Conservation (phyloP, 2,888 invertebrate species). For the Lordiphosa fenestrarum region DNA sequence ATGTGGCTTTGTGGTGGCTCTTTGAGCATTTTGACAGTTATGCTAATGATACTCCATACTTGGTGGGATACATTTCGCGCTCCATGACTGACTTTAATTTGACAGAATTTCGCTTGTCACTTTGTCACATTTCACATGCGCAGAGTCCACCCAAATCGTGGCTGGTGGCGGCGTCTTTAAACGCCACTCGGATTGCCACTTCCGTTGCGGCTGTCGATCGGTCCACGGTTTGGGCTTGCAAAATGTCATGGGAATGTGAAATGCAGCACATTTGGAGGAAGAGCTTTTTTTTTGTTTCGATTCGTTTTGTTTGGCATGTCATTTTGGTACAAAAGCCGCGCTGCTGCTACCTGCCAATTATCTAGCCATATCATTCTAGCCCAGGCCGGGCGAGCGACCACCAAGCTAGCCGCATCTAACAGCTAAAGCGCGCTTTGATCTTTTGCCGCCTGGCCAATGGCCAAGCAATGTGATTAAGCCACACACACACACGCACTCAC, state of each 20-base stretch:
- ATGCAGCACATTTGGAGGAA: slow-evolving; percentile 54
- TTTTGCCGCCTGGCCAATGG: slow-evolving; percentile 74
- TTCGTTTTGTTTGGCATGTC: slow-evolving; percentile 54
- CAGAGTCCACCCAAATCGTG: slow-evolving; percentile 38
- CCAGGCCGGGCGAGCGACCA: slow-evolving; percentile 52
- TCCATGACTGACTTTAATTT: slow-evolving; percentile 73
- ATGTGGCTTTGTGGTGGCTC: slow-evolving; percentile 20
- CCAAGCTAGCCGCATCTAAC: slow-evolving; percentile 71
- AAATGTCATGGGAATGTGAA: slow-evolving; percentile 71
- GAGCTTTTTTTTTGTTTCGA: slow-evolving; percentile 25
- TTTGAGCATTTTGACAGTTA: slow-evolving; percentile 53
- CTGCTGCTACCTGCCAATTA: slow-evolving; percentile 70
- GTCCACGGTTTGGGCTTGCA: slow-evolving; percentile 26
- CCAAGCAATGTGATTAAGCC: slow-evolving; percentile 77
- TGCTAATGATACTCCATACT: slow-evolving; percentile 58
- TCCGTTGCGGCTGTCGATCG: slow-evolving; percentile 55
- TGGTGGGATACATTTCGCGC: slow-evolving; percentile 18
- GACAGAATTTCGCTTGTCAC: slow-evolving; percentile 71
- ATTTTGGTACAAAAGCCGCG: slow-evolving; percentile 48
- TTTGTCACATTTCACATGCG: slow-evolving; percentile 48
- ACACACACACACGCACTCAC: slow-evolving; percentile 2
- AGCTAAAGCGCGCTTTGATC: slow-evolving; percentile 65
- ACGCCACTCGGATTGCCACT: slow-evolving; percentile 77
- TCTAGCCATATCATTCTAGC: slow-evolving; percentile 62
- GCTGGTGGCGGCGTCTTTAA: slow-evolving; percentile 60